Conservation (phyloP, 2,888 invertebrate genomes). For the Tetragonula carbonaria region DNA sequence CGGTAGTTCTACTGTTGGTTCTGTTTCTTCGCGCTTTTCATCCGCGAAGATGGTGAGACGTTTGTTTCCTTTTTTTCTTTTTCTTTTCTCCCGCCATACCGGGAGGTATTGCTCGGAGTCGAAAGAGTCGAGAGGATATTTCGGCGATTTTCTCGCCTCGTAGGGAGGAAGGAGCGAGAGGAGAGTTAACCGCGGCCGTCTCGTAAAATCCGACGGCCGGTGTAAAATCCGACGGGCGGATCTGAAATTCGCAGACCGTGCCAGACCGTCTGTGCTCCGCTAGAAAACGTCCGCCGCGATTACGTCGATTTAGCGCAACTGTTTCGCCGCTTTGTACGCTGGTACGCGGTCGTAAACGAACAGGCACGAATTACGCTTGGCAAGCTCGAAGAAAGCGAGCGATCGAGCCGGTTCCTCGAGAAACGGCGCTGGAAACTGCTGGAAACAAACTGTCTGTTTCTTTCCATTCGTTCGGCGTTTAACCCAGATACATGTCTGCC, state of each 20-base stretch:
- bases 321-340: constrained; percentile 1
- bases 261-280: not conserved
- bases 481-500: no score
- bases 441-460: not conserved
- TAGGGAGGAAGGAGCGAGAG: not conserved
- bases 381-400: not conserved
- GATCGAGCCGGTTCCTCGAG: not conserved
- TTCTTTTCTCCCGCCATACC: no score
- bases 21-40: not conserved
- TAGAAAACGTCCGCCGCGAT: constrained; percentile 37
- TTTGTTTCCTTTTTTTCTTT: no score
- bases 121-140: constrained; percentile 26
- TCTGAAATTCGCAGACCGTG: constrained; percentile 20
- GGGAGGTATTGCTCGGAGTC: constrained; percentile 4
- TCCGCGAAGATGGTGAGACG: not conserved
- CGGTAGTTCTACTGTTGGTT: no score
- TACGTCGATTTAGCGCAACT: constrained; percentile 31
- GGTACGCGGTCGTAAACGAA: constrained; percentile 14
- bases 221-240: constrained; percentile 27
- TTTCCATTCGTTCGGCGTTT: not conserved
- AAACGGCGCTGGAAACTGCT: no score
- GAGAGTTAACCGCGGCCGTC: constrained; percentile 21
- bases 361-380: not conserved
- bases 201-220: constrained; percentile 40
- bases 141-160: constrained; percentile 25